Evolutionary conservation across 35 echinoderm and acorn worm species (phyloP), one percentile per base, ranked within the genome.

Genomic region (Apostichopus japonicus): DNA sequence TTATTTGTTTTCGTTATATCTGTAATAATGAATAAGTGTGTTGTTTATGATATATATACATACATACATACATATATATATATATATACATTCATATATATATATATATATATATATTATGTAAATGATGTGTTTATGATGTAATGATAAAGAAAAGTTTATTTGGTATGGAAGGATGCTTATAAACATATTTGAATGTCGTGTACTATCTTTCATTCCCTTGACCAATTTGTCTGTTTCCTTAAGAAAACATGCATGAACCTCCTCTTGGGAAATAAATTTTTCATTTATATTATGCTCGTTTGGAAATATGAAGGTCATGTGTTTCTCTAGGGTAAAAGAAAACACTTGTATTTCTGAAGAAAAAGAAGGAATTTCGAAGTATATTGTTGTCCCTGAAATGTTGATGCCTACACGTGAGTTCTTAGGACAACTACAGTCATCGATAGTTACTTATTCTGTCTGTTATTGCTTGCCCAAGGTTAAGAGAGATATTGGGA

Each of bases 341-440:
- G 53, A 57, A 57, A 84, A 84, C 53, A 84, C 81, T 84, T 22
- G 56, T 84, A 58, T 84, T 84, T 57, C 16, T 44, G 6, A 33
- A 83, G 24, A 54, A 75, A 75, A 19, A 75, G n/a, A 23, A n/a
- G 56, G 55, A 58, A 22, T 84, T 84, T 84, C 56, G 19, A 84
- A 84, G 57, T 84, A 57, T 84, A 84, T 84, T 84, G 21, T 84
- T 24, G 53, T 84, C 81, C 81, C 81, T 84, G 81, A 57, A 84
- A 22, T 11, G 10, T 9, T 24, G 54, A 57, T n/a, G 55, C 55
- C n/a, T 58, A 23, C 54, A 59, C 24, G 54, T 59, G 55, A 58
- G 23, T 59, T 54, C 81, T 84, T 84, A 84, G 54, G 56, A 58
- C 21, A 54, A 56, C 16, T 84, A 44, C 4, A 54, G 33, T 55